Conservation (phyloP, 1,140 invertebrate species). For the Drosophila ohnishii region DNA sequence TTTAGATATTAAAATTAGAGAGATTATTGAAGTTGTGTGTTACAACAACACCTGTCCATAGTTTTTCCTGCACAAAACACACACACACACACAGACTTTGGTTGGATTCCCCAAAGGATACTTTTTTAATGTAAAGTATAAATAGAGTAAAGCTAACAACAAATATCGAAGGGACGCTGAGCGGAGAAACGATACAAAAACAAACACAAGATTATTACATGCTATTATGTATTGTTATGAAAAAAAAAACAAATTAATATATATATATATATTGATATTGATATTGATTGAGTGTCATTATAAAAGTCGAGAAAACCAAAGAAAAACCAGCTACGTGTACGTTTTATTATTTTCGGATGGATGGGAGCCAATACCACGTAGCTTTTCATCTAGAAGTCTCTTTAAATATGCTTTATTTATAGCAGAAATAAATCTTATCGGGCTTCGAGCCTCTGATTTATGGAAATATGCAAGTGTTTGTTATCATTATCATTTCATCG, state of each 20-base stretch:
- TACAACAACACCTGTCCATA: slow-evolving; percentile 28
- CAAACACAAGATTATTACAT: slow-evolving; percentile 57
- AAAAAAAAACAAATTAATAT: slow-evolving; percentile 11
- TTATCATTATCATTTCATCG: slow-evolving; percentile 3
- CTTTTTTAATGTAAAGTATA: slow-evolving; percentile 29
- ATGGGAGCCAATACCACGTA: slow-evolving; percentile 7
- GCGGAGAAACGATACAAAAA: slow-evolving; percentile 24
- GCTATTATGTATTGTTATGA: slow-evolving; percentile 73
- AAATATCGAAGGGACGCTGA: slow-evolving; percentile 33
- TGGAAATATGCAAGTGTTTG: slow-evolving; percentile 8
- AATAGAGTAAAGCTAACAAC: slow-evolving; percentile 5
- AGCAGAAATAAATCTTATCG: slow-evolving; percentile 24
- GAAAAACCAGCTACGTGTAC: slow-evolving; percentile 27
- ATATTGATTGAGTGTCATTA: slow-evolving; percentile 75
- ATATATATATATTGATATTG: slow-evolving; percentile 61
- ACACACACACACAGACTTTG: slow-evolving; percentile 21
- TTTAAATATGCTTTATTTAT: slow-evolving; percentile 2
- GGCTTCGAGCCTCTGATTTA: slow-evolving; percentile 5
- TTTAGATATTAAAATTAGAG: slow-evolving; percentile 41
- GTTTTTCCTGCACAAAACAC: slow-evolving; percentile 32
- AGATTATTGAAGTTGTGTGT: slow-evolving; percentile 32
- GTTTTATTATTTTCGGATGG: slow-evolving; percentile 39
- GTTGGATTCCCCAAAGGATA: background rate
- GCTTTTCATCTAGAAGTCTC: background rate
- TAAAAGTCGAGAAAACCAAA: slow-evolving; percentile 48